phyloP scores from a whole-genome alignment of 1,140 invertebrate genomes.

The Nasonia longicornis region DNA sequence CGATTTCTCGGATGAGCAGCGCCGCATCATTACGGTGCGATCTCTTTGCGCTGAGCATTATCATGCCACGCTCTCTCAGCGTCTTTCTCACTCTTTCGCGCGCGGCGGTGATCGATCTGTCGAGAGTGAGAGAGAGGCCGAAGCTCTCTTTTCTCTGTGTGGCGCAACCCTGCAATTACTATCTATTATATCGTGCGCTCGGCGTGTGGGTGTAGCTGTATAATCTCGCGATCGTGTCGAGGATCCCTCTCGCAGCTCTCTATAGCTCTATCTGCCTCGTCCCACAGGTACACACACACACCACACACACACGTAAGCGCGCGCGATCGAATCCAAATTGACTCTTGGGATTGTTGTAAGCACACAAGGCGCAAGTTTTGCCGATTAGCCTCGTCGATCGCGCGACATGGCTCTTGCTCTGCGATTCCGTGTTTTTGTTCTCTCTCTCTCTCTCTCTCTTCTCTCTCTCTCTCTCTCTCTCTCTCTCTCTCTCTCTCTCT shows the following conservation, averaged over 20 bases:
- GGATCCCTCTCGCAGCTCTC: background rate
- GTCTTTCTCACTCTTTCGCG: slow-evolving; percentile 33
- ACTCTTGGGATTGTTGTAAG: background rate
- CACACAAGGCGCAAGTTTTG: background rate
- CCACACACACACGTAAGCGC: no score
- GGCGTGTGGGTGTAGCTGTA: slow-evolving; percentile 51
- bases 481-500: no score
- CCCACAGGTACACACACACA: no score
- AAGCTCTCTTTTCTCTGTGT: slow-evolving; percentile 45
- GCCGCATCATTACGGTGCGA: slow-evolving; percentile 49
- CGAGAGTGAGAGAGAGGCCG: background rate
- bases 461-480: background rate
- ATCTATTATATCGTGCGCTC: slow-evolving; percentile 56
- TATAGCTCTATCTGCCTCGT: background rate
- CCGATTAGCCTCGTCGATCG: background rate
- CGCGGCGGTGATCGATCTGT: slow-evolving; percentile 41
- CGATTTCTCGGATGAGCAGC: slow-evolving; percentile 40
- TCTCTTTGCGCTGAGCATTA: slow-evolving; percentile 51
- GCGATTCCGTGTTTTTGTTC: background rate
- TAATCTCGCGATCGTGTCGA: slow-evolving; percentile 43
- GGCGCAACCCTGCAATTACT: slow-evolving; percentile 58
- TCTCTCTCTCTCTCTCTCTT: no score
- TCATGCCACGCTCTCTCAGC: slow-evolving; percentile 44
- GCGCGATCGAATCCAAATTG: background rate
- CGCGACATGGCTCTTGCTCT: background rate